Evolutionary conservation across 2,888 invertebrate genomes (phyloP).

Genomic region (Melinaea menophilus): DNA sequence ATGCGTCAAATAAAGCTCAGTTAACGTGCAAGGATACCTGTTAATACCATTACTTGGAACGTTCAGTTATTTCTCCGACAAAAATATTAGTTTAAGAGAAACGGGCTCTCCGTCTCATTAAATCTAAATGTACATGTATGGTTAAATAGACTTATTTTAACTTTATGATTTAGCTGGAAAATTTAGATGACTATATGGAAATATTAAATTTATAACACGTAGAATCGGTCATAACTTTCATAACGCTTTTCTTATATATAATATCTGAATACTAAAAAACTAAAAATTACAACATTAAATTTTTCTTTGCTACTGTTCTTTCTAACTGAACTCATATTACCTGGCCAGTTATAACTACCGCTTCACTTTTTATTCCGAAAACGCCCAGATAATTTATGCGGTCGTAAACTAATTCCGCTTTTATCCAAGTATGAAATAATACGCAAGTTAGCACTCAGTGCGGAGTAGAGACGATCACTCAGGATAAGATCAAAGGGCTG

Average conservation of each 20-base stretch:
- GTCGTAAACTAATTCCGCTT: conserved; percentile 62
- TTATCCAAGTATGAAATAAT: conserved; percentile 47
- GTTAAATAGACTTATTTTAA: conserved; percentile 8
- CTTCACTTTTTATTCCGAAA: conserved; percentile 40
- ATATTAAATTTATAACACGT: not conserved
- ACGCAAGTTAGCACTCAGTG: conserved; percentile 28
- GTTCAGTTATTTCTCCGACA: conserved; percentile 7
- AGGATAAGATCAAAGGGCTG: conserved; percentile 54
- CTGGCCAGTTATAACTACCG: conserved; percentile 46
- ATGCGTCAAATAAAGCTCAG: not conserved
- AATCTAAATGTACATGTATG: conserved; percentile 24
- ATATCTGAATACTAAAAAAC: no score
- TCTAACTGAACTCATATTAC: conserved; percentile 40
- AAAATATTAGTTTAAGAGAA: conserved; percentile 23
- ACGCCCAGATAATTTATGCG: conserved; percentile 56
- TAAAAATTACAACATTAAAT: no score
- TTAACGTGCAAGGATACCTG: not conserved
- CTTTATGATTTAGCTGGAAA: conserved; percentile 4
- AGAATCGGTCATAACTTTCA: no score
- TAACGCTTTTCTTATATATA: no score
- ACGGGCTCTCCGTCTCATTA: conserved; percentile 24
- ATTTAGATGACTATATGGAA: not conserved
- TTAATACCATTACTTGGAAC: conserved; percentile 7
- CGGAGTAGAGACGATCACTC: conserved; percentile 43
- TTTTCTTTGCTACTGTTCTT: no score